Percentiles rank a stretch among this genome's conserved stretches.
These are phyloP conservation scores for Polymixis lichenea DNA, from an alignment of 2,888 invertebrate genomes.

Conservation along the genomic window DNA sequence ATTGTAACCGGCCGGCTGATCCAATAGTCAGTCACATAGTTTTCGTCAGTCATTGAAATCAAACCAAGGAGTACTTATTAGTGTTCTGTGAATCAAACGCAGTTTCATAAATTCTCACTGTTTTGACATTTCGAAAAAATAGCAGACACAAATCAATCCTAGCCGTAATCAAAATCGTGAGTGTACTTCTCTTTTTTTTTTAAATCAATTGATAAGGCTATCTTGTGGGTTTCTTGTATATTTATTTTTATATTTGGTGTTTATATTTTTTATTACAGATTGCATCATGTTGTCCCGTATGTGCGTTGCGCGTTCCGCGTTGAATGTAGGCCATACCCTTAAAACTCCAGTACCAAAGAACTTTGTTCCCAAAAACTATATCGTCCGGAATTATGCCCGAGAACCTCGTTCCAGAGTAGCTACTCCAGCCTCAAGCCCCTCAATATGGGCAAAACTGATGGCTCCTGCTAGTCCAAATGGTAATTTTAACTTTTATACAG, in stretches of 20 bases:
- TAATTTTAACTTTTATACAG: slow-evolving; percentile 75
- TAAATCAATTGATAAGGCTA: neutral
- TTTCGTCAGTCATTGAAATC: slow-evolving; percentile 30
- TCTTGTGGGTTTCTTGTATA: neutral
- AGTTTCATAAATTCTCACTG: slow-evolving; percentile 17
- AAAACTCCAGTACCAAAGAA: slow-evolving; percentile 85
- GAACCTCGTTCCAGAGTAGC: slow-evolving; percentile 85
- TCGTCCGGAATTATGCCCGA: slow-evolving; percentile 89
- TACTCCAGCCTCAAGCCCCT: slow-evolving; percentile 79
- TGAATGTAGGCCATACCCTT: slow-evolving; percentile 80
- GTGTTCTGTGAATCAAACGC: slow-evolving; percentile 22
- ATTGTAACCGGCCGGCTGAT: slow-evolving; percentile 1
- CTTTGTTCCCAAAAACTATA: slow-evolving; percentile 85
- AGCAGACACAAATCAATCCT: slow-evolving; percentile 22
- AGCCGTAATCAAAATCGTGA: slow-evolving; percentile 36
- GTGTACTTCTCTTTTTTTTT: slow-evolving; percentile 1
- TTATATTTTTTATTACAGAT: slow-evolving; percentile 63
- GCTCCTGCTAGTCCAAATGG: slow-evolving; percentile 95
- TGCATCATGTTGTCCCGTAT: slow-evolving; percentile 89
- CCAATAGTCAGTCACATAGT: neutral
- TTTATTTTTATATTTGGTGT: neutral
- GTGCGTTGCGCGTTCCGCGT: slow-evolving; percentile 81
- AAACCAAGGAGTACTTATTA: neutral
- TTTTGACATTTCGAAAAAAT: slow-evolving; percentile 47
- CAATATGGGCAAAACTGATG: slow-evolving; percentile 93